Conservation (phyloP, 1,140 invertebrate genomes). For the Oppia nitens region DNA sequence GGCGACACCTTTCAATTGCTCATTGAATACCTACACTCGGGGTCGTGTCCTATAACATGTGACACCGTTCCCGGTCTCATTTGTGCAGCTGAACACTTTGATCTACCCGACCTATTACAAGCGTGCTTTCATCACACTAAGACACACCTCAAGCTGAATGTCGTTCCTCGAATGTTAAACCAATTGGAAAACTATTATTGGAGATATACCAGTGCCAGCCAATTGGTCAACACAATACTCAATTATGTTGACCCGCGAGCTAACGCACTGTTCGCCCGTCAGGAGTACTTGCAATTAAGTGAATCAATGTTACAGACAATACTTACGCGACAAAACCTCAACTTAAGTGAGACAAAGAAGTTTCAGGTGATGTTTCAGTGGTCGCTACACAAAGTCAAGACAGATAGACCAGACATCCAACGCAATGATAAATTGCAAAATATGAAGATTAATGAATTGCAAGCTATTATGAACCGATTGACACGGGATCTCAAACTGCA, state of each 20-base stretch:
- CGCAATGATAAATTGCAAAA: conserved; percentile 29
- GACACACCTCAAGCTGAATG: conserved; percentile 74
- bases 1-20: conserved; percentile 76
- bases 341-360: conserved; percentile 67
- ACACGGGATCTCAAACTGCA: conserved; percentile 73
- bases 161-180: conserved; percentile 62
- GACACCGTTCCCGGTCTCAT: conserved; percentile 78
- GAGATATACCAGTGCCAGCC: conserved; percentile 80
- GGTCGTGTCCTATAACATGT: conserved; percentile 74
- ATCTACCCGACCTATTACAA: conserved; percentile 73
- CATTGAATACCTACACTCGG: conserved; percentile 77
- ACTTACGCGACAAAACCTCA: conserved; percentile 62
- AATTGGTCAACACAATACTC: conserved; percentile 82
- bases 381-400: conserved; percentile 34
- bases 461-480: conserved; percentile 34
- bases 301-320: conserved; percentile 91
- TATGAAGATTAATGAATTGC: background rate
- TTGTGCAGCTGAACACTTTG: conserved; percentile 83
- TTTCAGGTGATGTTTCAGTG: conserved; percentile 83
- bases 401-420: conserved; percentile 34
- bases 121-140: conserved; percentile 90
- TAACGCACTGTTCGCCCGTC: conserved; percentile 52
- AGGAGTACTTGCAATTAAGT: conserved; percentile 66
- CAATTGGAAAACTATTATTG: conserved; percentile 86
- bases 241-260: conserved; percentile 72